A percentile compares a stretch with the other conserved stretches of the same genome.
Conservation (phyloP, 2,888 invertebrate genomes). For the Cephus runcator region DNA sequence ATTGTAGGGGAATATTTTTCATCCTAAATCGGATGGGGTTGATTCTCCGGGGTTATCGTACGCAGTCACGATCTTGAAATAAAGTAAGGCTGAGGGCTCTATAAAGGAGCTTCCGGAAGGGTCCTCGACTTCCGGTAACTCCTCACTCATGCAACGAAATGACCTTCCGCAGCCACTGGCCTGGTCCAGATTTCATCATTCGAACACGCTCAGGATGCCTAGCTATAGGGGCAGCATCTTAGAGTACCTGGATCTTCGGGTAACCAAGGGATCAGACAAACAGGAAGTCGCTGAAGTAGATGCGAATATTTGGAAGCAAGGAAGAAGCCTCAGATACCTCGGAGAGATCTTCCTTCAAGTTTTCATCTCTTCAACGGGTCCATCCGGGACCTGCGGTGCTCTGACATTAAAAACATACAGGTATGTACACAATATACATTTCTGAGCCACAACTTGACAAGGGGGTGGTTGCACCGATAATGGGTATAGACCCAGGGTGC, state of each 20-base stretch:
- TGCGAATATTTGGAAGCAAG: constrained; percentile 16
- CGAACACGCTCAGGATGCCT: neutral
- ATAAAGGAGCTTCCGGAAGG: neutral
- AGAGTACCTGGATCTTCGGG: neutral
- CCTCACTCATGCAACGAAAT: neutral
- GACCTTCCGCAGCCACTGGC: neutral
- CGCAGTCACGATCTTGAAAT: constrained; percentile 14
- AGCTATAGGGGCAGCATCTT: neutral
- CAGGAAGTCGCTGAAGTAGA: neutral
- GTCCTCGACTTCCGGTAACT: neutral
- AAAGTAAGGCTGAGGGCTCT: constrained; percentile 5
- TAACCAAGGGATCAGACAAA: neutral
- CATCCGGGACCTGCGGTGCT: neutral
- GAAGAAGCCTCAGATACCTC: constrained; percentile 11
- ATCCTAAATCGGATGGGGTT: constrained; percentile 10
- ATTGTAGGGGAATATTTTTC: constrained; percentile 19
- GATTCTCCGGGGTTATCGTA: constrained; percentile 15
- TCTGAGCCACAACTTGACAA: neutral
- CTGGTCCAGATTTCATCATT: neutral
- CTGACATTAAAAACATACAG: neutral
- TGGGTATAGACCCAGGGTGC: neutral
- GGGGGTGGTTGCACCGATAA: neutral
- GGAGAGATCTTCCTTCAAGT: neutral
- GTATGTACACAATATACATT: neutral
- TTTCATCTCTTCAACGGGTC: neutral